Base-by-base conservation (phyloP, 2,797 vertebrate genomes). In the Enteromius mattozi region DNA sequence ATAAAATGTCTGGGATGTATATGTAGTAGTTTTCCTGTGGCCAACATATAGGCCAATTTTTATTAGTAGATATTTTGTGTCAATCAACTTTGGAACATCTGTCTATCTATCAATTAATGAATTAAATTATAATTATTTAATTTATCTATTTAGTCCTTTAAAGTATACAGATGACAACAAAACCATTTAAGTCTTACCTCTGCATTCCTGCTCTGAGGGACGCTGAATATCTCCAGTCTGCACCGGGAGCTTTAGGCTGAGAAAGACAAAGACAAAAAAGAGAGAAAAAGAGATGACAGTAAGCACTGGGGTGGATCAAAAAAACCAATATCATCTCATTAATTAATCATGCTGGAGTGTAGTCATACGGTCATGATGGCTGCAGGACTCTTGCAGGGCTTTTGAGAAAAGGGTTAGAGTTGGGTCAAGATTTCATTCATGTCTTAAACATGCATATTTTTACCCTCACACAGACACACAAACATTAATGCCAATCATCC, bases 181-280 rank as follows among this genome's bases (percentile, higher is more conserved):
- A 61, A 0, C 14, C 19, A 49, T n/a, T 72, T 1, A 30, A 69
- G 51, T 74, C 92, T 91, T 93, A 99, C 98, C 98, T 98, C 93
- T 99, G 97, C 96, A 99, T 98, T 92, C 97, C 98, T 89, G 97
- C 97, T 96, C 97, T 96, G 87, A 99, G 95, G 86, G 98, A 99
- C 42, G 98, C 97, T 83, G 98, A 99, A 90, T 99, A 99, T 93
- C 98, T 97, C 98, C 98, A 99, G 91, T 99, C 98, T 89, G 96
- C 91, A 91, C 94, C 95, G 81, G 97, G 97, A 63, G 91, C 95
- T 93, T 97, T 97, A 79, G 97, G 97, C 98, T 99, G 95, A 78
- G 47, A 49, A 85, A 54, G 35, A 84, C 27, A 69, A 14, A 54
- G 30, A 82, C 30, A 66, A 27, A 77, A 81, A 17, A 82, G 27